Percentiles rank a stretch among this genome's conserved stretches.
Conservation (phyloP, 2,113 vertebrate species). For the Gadus macrocephalus region DNA sequence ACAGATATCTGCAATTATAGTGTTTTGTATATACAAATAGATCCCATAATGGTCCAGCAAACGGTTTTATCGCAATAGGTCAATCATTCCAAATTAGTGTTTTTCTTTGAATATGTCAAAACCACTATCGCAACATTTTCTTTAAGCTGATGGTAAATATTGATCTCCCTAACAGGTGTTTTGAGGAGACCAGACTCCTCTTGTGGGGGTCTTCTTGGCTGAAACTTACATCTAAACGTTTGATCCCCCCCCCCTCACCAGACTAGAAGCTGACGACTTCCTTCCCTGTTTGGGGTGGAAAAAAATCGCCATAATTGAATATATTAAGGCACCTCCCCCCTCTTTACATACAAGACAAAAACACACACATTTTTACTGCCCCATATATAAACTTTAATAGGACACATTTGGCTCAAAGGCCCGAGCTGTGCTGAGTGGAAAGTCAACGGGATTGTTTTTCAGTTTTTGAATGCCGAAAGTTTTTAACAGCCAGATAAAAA, state of each 20-base stretch:
- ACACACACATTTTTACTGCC: slow-evolving; percentile 56
- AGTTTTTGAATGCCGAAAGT: slow-evolving; percentile 59
- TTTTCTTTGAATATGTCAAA: too few relatives aligned
- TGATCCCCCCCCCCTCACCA: slow-evolving; percentile 57
- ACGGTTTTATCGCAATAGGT: too few relatives aligned
- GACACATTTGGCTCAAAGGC: slow-evolving; percentile 63
- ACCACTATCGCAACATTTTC: too few relatives aligned
- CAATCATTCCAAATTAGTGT: too few relatives aligned
- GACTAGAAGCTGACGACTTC: slow-evolving; percentile 62
- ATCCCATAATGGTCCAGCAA: too few relatives aligned
- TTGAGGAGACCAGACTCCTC: too few relatives aligned
- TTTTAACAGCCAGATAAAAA: slow-evolving; percentile 60
- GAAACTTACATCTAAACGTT: slow-evolving; percentile 37
- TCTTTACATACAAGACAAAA: slow-evolving; percentile 56
- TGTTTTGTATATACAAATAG: too few relatives aligned
- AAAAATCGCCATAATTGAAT: slow-evolving; percentile 60
- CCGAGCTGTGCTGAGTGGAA: slow-evolving; percentile 60
- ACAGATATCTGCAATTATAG: too few relatives aligned
- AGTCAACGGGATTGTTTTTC: slow-evolving; percentile 64
- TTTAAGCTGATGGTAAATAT: too few relatives aligned
- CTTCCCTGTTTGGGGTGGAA: slow-evolving; percentile 64
- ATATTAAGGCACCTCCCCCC: slow-evolving; percentile 55
- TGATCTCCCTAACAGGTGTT: too few relatives aligned
- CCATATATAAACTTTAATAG: slow-evolving; percentile 66
- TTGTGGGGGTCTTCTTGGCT: too few relatives aligned